Conservation (phyloP, 2,888 invertebrate species). For the Lissonota sp. region DNA sequence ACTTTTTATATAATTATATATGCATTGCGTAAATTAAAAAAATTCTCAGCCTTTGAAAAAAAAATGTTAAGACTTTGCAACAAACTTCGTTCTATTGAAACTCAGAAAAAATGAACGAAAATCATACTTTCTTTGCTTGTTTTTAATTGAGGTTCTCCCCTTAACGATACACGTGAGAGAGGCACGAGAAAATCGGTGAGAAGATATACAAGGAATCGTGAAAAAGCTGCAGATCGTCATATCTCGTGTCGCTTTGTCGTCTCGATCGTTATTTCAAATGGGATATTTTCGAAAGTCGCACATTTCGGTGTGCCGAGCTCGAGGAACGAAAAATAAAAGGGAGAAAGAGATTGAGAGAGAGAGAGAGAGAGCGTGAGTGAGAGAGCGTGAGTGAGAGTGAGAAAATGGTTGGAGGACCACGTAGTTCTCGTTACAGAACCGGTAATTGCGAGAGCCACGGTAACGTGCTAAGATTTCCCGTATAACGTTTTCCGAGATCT, state of each 20-base stretch:
- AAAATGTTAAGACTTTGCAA: no score
- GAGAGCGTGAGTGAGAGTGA: neutral
- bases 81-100: no score
- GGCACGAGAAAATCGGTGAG: neutral
- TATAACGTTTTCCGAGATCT: slow-evolving; percentile 48
- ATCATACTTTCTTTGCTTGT: no score
- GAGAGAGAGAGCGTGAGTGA: slow-evolving; percentile 17
- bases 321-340: neutral
- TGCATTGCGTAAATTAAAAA: no score
- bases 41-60: no score
- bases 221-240: slow-evolving; percentile 55
- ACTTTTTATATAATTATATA: no score
- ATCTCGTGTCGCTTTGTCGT: slow-evolving; percentile 29
- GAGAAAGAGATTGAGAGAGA: neutral
- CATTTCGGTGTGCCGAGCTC: slow-evolving; percentile 68
- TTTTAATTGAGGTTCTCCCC: no score
- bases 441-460: slow-evolving; percentile 78
- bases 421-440: slow-evolving; percentile 77
- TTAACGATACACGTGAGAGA: no score
- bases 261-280: slow-evolving; percentile 81
- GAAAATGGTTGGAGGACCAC: slow-evolving; percentile 43
- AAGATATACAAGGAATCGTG: slow-evolving; percentile 17
- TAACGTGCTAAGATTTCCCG: slow-evolving; percentile 77
- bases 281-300: slow-evolving; percentile 82
- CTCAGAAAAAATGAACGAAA: no score